Conservation (phyloP, 2,888 invertebrate genomes). For the Nemurella pictetii region DNA sequence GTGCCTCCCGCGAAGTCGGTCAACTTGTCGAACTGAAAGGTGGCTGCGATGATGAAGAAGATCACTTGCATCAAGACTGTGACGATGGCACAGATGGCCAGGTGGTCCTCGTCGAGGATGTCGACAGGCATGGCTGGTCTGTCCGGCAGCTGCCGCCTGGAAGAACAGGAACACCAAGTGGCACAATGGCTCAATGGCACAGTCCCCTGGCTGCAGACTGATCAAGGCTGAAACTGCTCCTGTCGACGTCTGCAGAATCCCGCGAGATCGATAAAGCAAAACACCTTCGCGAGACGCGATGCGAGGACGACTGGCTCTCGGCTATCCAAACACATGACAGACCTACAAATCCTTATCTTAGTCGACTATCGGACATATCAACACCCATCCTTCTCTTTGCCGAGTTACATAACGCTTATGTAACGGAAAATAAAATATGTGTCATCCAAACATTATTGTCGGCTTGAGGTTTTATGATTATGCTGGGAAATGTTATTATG, state of each 20-base stretch:
- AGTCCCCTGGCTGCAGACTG: not conserved
- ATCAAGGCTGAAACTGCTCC: not conserved
- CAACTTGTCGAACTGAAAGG: constrained; percentile 86
- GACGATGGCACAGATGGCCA: constrained; percentile 84
- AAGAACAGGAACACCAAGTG: not conserved
- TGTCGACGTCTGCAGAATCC: not conserved
- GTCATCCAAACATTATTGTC: not conserved
- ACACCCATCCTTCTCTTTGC: not conserved
- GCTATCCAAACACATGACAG: not conserved
- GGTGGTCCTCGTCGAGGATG: constrained; percentile 80
- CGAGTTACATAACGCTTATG: not conserved
- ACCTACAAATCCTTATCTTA: not conserved
- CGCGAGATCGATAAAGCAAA: not conserved
- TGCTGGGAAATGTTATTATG: too few relatives aligned
- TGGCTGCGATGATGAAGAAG: constrained; percentile 84
- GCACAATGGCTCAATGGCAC: too few relatives aligned
- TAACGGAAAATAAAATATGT: not conserved
- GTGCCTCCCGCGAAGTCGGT: constrained; percentile 93
- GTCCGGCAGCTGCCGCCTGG: too few relatives aligned
- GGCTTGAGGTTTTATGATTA: too few relatives aligned
- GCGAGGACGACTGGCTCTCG: too few relatives aligned
- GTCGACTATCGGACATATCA: not conserved
- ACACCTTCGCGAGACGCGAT: not conserved
- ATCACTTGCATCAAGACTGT: constrained; percentile 82
- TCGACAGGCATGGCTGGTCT: constrained; percentile 63